A percentile compares a stretch with the other conserved stretches of the same genome.
These are phyloP conservation scores for Pluvialis apricaria DNA, from an alignment of 2,113 vertebrate species.

Conservation along the genomic window DNA sequence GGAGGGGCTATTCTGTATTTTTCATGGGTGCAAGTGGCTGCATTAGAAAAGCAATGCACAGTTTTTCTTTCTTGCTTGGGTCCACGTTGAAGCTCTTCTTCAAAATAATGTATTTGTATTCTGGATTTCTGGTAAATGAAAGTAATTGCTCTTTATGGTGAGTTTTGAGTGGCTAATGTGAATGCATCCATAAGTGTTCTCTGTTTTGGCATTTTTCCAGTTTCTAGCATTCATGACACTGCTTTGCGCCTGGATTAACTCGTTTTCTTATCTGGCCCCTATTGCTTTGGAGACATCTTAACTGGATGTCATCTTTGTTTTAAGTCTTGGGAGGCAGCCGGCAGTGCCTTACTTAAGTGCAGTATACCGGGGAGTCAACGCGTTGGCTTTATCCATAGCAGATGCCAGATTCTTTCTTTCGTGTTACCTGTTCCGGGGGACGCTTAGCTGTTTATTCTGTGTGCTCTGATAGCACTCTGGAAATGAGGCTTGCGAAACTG, in stretches of 20 bases:
- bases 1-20: neutral
- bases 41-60: accelerated
- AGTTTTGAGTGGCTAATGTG: neutral
- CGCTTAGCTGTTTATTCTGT: neutral
- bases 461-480: neutral
- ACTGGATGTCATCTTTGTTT: neutral
- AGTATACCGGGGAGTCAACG: neutral
- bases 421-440: neutral
- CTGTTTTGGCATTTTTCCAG: neutral
- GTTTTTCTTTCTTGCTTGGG: neutral
- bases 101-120: neutral
- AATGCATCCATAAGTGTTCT: neutral
- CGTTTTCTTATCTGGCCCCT: neutral
- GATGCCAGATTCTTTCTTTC: neutral
- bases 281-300: neutral
- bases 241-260: constrained; percentile 17
- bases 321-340: neutral
- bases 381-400: neutral
- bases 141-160: neutral
- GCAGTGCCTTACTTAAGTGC: neutral
- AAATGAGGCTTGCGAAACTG: neutral
- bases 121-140: neutral
- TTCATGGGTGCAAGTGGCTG: neutral
- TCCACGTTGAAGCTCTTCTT: neutral
- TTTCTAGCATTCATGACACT: accelerated